These are phyloP conservation scores for Pseudomyrmex pallidus DNA, from an alignment of 1,140 invertebrate genomes.

Conservation along the genomic window DNA sequence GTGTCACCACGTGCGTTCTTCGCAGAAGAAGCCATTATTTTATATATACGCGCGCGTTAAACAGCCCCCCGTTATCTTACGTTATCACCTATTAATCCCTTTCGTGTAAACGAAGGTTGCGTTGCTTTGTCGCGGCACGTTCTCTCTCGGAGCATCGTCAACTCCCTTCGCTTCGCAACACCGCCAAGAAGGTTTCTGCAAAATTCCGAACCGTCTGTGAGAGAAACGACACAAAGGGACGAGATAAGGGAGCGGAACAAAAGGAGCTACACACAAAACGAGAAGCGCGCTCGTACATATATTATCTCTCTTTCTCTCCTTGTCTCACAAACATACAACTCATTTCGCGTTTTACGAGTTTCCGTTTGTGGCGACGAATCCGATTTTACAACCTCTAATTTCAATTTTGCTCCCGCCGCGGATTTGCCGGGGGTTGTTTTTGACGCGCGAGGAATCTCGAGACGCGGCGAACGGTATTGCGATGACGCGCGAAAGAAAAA, in stretches of 20 bases:
- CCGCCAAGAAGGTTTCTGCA: background rate
- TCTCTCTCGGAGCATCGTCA: conserved; percentile 37
- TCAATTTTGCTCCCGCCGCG: background rate
- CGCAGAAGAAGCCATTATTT: too few relatives aligned
- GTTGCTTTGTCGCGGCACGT: conserved; percentile 23
- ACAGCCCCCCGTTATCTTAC: conserved; percentile 26
- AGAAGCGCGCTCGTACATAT: too few relatives aligned
- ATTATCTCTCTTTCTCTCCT: background rate
- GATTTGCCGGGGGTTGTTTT: background rate
- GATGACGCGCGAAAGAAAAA: background rate
- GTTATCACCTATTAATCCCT: conserved; percentile 35
- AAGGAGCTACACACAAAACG: background rate
- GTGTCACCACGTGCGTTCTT: too few relatives aligned
- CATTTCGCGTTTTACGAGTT: background rate
- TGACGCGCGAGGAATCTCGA: conserved; percentile 1
- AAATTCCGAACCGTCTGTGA: conserved; percentile 35
- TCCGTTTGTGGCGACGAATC: too few relatives aligned
- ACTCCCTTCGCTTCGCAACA: background rate
- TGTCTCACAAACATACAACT: background rate
- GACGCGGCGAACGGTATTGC: background rate
- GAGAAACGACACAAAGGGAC: conserved; percentile 12
- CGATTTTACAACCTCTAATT: conserved; percentile 17
- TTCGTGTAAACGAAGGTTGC: background rate
- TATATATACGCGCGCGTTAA: too few relatives aligned
- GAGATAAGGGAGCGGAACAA: background rate